phyloP scores from a whole-genome alignment of 2,888 invertebrate genomes.

The Cheilosia grossa region DNA sequence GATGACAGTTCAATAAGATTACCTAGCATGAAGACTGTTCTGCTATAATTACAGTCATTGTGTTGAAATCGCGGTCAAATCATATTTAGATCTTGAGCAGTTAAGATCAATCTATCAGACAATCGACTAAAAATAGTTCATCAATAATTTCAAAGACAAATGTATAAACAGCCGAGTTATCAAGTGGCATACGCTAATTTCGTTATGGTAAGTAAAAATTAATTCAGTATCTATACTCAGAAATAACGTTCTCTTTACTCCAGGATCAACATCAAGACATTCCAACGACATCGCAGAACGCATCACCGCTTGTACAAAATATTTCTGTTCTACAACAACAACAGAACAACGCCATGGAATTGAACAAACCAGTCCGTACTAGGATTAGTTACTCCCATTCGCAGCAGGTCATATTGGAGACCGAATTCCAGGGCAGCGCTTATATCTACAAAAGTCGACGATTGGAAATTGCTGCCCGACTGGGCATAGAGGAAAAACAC shows the following conservation, averaged over 20 bases:
- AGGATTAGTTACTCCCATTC: constrained; percentile 97
- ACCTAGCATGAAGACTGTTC: neutral
- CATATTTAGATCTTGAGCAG: neutral
- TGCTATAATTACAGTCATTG: neutral
- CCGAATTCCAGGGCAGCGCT: no score
- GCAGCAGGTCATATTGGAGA: constrained; percentile 92
- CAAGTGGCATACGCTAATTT: constrained; percentile 1
- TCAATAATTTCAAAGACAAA: neutral
- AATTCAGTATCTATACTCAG: no score
- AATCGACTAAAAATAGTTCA: neutral
- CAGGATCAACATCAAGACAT: neutral
- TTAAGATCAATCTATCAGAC: constrained; percentile 76
- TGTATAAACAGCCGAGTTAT: neutral
- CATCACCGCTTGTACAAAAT: neutral
- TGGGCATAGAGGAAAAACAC: constrained; percentile 93
- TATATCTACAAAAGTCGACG: constrained; percentile 87
- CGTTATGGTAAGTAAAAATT: no score
- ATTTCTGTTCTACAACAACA: neutral
- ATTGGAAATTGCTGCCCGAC: constrained; percentile 96
- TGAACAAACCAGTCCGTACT: constrained; percentile 85
- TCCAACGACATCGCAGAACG: neutral
- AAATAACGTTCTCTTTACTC: no score
- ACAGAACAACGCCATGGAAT: constrained; percentile 83
- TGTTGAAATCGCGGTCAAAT: neutral
- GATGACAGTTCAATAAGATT: neutral